These are phyloP conservation scores for Calosoma granatense DNA, from an alignment of 1,140 invertebrate species.

Conservation along the genomic window DNA sequence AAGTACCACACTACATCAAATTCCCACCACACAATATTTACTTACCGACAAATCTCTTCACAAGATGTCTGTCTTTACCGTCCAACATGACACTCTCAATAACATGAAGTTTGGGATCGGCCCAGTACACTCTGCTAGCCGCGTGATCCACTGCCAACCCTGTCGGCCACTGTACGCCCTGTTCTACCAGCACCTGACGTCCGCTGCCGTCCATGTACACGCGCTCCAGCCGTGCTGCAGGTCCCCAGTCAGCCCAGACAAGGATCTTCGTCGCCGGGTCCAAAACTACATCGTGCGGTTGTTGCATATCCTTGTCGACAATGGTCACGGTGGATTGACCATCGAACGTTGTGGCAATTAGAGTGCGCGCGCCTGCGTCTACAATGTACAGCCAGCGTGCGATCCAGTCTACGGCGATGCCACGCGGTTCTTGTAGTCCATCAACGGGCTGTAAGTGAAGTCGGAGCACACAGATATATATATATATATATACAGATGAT, in stretches of 20 bases:
- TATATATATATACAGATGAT: too few species aligned
- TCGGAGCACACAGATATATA: neutral
- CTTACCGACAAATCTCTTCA: constrained; percentile 43
- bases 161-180: constrained; percentile 50
- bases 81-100: constrained; percentile 58
- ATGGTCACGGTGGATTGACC: constrained; percentile 46
- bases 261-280: constrained; percentile 48
- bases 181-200: constrained; percentile 42
- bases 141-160: constrained; percentile 60
- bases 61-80: constrained; percentile 50
- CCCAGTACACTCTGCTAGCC: constrained; percentile 61
- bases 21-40: too few species aligned
- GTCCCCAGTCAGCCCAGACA: constrained; percentile 36
- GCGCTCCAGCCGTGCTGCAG: constrained; percentile 46
- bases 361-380: constrained; percentile 46
- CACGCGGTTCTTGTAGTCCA: constrained; percentile 50
- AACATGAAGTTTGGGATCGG: constrained; percentile 53
- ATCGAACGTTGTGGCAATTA: constrained; percentile 50
- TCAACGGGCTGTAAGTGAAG: constrained; percentile 21
- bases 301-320: constrained; percentile 44
- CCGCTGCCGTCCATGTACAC: constrained; percentile 56
- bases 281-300: constrained; percentile 49
- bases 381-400: constrained; percentile 63
- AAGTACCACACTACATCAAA: too few species aligned
- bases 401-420: constrained; percentile 69